phyloP scores from a whole-genome alignment of 1,140 invertebrate genomes.

The Sycophaga agraensis region DNA sequence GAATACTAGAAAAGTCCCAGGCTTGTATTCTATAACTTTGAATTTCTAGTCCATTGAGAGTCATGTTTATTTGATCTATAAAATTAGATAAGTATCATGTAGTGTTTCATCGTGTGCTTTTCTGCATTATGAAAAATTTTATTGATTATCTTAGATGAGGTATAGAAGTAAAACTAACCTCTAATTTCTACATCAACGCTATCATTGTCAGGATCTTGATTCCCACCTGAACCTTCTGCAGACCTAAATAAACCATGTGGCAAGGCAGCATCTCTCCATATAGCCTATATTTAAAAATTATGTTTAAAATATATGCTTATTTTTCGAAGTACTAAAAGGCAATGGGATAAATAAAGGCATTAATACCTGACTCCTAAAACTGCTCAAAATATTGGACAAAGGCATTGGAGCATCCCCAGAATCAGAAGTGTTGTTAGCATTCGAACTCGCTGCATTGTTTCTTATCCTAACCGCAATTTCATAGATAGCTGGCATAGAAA shows the following conservation, averaged over 20 bases:
- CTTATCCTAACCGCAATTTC: too few species aligned
- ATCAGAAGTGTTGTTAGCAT: constrained; percentile 6
- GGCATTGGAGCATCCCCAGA: constrained; percentile 12
- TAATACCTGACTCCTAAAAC: constrained; percentile 31
- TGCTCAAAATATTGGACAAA: constrained; percentile 11
- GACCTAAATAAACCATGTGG: constrained; percentile 17
- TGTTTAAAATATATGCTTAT: too few species aligned
- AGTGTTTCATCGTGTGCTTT: too few species aligned
- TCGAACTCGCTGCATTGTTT: background rate
- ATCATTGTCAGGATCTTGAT: constrained; percentile 38
- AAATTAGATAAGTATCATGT: constrained; percentile 12
- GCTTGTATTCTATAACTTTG: constrained; percentile 74
- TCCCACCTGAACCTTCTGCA: constrained; percentile 25
- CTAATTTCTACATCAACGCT: constrained; percentile 43
- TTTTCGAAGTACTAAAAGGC: too few species aligned
- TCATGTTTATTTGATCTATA: constrained; percentile 40
- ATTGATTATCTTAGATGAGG: too few species aligned
- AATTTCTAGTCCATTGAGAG: constrained; percentile 41
- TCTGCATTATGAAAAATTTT: too few species aligned
- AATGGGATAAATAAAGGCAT: too few species aligned
- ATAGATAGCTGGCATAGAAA: too few species aligned
- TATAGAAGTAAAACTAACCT: constrained; percentile 35
- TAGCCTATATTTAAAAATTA: constrained; percentile 32
- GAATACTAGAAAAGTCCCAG: constrained; percentile 79
- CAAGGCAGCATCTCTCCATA: constrained; percentile 22